phyloP scores from a whole-genome alignment of 2,113 vertebrate genomes.

The Anoura caudifer region DNA sequence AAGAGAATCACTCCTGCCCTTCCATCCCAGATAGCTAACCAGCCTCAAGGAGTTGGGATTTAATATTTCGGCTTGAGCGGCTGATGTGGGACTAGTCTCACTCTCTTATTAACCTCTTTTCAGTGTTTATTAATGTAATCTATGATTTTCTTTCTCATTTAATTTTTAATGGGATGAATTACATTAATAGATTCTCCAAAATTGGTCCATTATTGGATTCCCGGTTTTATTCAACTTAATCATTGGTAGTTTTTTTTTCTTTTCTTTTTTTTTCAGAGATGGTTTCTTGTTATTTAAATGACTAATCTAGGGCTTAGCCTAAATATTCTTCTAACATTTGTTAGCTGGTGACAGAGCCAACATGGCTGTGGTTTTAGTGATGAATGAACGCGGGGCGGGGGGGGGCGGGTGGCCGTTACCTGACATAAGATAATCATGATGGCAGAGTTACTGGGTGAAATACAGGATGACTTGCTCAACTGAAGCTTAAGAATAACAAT shows the following conservation, averaged over 20 bases:
- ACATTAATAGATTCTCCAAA: background rate
- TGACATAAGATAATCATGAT: background rate
- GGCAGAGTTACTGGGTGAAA: background rate
- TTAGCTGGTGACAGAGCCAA: background rate
- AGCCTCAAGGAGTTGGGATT: background rate
- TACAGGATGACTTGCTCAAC: background rate
- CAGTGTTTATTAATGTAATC: background rate
- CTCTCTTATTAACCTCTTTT: background rate
- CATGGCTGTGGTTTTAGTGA: background rate
- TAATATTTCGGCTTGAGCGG: accelerated
- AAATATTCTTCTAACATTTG: background rate
- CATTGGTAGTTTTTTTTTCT: background rate
- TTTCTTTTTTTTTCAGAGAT: background rate
- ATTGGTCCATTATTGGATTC: background rate
- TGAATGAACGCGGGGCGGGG: no score
- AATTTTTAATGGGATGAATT: background rate
- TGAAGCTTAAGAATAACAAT: background rate
- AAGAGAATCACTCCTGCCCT: background rate
- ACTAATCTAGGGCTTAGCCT: background rate
- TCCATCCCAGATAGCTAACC: accelerated
- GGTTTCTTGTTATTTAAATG: background rate
- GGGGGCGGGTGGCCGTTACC: background rate
- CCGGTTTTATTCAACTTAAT: background rate
- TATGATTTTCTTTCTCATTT: background rate
- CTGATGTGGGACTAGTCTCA: no score